Conservation (phyloP, 2,113 vertebrate genomes). For the Perca fluviatilis region DNA sequence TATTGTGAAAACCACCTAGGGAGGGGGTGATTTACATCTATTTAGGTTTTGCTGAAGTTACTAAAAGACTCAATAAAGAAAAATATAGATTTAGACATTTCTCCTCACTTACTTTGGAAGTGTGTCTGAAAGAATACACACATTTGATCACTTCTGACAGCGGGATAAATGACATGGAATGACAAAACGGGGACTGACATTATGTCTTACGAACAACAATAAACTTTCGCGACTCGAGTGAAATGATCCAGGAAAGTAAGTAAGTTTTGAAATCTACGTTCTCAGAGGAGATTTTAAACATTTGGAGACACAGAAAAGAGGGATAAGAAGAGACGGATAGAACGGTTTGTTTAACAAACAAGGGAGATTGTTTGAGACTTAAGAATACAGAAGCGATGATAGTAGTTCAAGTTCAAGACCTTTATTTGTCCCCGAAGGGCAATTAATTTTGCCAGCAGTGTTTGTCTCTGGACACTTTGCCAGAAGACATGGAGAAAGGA, state of each 20-base stretch:
- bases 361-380: background rate
- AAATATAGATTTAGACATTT: background rate
- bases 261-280: background rate
- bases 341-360: background rate
- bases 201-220: background rate
- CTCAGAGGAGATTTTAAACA: constrained; percentile 3
- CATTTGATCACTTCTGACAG: background rate
- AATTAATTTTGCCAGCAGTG: no score
- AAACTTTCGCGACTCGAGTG: background rate
- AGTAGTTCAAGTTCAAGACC: no score
- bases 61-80: background rate
- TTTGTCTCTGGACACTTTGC: constrained; percentile 16
- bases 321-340: background rate
- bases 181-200: background rate
- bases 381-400: constrained; percentile 11
- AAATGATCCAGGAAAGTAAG: constrained; percentile 7
- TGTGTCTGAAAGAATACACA: background rate
- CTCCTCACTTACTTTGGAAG: background rate
- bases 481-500: constrained; percentile 10
- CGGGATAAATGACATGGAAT: background rate
- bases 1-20: background rate
- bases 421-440: no score
- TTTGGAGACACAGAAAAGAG: background rate
- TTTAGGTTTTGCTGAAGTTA: background rate
- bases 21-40: background rate